These are phyloP conservation scores for Drosophila pegasa DNA, from an alignment of 2,888 invertebrate genomes.

Conservation along the genomic window DNA sequence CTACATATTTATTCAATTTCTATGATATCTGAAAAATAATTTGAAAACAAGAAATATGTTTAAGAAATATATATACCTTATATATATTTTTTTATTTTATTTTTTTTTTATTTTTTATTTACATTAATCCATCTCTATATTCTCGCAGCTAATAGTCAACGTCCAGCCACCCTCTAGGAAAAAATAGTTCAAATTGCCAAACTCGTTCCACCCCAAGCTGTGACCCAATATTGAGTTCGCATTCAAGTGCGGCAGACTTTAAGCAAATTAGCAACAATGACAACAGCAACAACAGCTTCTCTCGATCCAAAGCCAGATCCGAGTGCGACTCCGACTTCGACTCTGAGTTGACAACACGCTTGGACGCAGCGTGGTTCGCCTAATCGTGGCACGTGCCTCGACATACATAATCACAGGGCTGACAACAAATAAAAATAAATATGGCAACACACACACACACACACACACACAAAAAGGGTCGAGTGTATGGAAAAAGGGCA, in stretches of 20 bases:
- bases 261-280: slow-evolving; percentile 74
- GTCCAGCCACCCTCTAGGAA: not conserved
- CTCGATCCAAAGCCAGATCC: slow-evolving; percentile 20
- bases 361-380: slow-evolving; percentile 69
- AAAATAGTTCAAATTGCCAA: not conserved
- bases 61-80: no score
- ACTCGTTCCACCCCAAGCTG: slow-evolving; percentile 20
- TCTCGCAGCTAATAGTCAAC: not conserved
- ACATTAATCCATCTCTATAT: not conserved
- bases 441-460: not conserved
- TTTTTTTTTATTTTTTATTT: no score
- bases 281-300: slow-evolving; percentile 50
- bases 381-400: slow-evolving; percentile 78
- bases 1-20: no score
- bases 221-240: slow-evolving; percentile 18
- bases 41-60: no score
- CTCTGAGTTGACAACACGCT: slow-evolving; percentile 58
- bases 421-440: slow-evolving; percentile 39
- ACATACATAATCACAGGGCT: slow-evolving; percentile 78
- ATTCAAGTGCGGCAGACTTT: slow-evolving; percentile 55
- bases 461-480: slow-evolving; percentile 54
- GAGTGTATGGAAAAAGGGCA: slow-evolving; percentile 23
- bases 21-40: no score
- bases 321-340: slow-evolving; percentile 13
- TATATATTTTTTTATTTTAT: no score